These are phyloP conservation scores for Acinonyx jubatus DNA, from an alignment of 2,113 vertebrate genomes.

Conservation along the genomic window DNA sequence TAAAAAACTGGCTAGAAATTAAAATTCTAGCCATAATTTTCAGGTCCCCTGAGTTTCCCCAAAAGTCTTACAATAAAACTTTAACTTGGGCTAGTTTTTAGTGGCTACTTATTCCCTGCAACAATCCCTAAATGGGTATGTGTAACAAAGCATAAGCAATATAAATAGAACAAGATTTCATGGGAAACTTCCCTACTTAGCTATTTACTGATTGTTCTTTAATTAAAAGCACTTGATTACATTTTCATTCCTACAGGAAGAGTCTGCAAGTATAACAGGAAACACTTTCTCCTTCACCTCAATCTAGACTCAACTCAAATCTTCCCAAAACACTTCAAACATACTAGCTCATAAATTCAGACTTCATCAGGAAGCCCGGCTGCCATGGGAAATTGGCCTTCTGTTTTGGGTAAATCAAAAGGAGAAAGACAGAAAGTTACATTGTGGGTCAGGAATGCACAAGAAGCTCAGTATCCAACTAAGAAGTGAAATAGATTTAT, in stretches of 20 bases:
- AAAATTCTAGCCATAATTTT: background rate
- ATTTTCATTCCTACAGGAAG: slow-evolving; percentile 33
- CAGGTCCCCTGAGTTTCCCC: background rate
- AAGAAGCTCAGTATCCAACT: background rate
- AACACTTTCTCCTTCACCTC: background rate
- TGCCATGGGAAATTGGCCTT: background rate
- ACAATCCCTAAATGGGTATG: background rate
- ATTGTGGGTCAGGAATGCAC: background rate
- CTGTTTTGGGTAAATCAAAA: background rate
- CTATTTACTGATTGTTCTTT: background rate
- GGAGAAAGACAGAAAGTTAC: background rate
- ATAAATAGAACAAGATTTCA: background rate
- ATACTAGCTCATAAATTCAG: background rate
- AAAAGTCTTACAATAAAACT: background rate
- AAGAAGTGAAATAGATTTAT: background rate
- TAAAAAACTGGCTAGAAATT: slow-evolving; percentile 42
- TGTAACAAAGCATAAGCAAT: slow-evolving; percentile 37
- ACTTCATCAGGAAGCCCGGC: background rate
- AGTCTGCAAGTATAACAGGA: background rate
- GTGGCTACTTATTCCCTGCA: background rate
- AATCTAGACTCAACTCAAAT: background rate
- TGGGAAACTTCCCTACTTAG: background rate
- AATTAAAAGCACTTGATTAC: background rate
- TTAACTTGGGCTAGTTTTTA: background rate
- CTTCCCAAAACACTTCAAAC: background rate